Base-by-base conservation (phyloP, 2,797 vertebrate species). In the Gobio occitaniae region DNA sequence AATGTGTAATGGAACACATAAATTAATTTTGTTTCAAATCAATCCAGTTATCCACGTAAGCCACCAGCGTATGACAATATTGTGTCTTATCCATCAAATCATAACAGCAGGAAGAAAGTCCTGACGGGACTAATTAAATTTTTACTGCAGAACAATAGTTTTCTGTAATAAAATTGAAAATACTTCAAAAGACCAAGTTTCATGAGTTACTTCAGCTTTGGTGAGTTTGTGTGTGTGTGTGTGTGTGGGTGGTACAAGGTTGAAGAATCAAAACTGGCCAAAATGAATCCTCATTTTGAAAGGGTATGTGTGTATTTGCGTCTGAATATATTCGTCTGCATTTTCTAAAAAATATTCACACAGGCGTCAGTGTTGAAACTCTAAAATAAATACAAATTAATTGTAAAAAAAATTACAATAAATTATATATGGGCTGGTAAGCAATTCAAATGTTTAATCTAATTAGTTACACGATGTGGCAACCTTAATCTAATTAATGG, bases 41-140 rank as follows among this genome's bases (percentile, higher is more conserved):
- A 63, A 79, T 71, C 56, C 29, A 38, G 56, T 80, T 85, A 80
- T 65, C 68, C 84, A 74, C 41, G 11, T 50, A 65, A 65, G 54
- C 38, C 80, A 63, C 38, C 32, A 54, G 61, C 59, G 38, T 74
- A 52, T 74, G 84, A 86, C 75, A 83, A 17, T 16, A 70, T 59
- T 76, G 59, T 74, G 47, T 85, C 68, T 59, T 83, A 88, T 88
- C 80, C 54, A 88, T 88, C 84, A 80, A 83, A 88, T 88, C 80
- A 76, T 50, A 88, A 86, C 70, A 61, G 80, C 76, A 36, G 61
- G 69, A 63, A 56, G 44, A 78, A 85, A 21, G 61, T 83, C 80
- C 77, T 86, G 78, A 85, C 85, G 80, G 80, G 86, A 85, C 61
- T 72, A 88, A 83, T 86, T 80, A 86, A 19, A 11, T 61, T 69